These are phyloP conservation scores for Trachurus trachurus DNA, from an alignment of 2,797 vertebrate genomes.

Conservation along the genomic window DNA sequence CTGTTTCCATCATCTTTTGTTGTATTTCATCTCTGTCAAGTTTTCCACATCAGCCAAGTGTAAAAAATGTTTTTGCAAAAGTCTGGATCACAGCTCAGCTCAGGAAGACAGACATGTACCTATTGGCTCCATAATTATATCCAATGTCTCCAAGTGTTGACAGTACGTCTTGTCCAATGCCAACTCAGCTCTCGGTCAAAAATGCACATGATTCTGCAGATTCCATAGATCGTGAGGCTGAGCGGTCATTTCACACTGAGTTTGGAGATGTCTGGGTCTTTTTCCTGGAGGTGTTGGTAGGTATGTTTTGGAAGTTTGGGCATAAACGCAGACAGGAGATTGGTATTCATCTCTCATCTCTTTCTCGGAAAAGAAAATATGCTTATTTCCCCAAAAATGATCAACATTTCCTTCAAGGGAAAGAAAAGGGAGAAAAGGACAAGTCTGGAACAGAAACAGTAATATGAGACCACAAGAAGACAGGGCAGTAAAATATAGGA, in stretches of 20 bases:
- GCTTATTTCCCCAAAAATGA: not conserved
- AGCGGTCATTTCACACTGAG: too few relatives aligned
- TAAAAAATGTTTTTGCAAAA: not conserved
- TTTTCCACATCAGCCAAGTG: not conserved
- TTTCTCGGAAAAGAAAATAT: not conserved
- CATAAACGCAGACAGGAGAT: not conserved
- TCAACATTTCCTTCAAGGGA: not conserved
- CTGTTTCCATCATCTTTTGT: not conserved
- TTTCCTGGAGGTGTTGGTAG: not conserved
- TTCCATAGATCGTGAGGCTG: not conserved
- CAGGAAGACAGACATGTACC: not conserved
- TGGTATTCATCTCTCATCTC: not conserved
- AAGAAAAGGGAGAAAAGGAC: not conserved
- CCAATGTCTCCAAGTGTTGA: too few relatives aligned
- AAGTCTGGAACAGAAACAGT: not conserved
- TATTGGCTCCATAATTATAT: too few relatives aligned
- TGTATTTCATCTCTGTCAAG: not conserved
- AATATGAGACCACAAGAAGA: not conserved
- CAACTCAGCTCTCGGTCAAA: not conserved
- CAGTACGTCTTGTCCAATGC: not conserved
- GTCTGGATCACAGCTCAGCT: too few relatives aligned
- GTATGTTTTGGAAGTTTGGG: not conserved
- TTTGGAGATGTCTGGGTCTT: not conserved
- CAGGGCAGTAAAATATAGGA: not conserved
- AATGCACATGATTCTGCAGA: not conserved